phyloP scores from a whole-genome alignment of 2,888 invertebrate genomes.

The Hyalella azteca region DNA sequence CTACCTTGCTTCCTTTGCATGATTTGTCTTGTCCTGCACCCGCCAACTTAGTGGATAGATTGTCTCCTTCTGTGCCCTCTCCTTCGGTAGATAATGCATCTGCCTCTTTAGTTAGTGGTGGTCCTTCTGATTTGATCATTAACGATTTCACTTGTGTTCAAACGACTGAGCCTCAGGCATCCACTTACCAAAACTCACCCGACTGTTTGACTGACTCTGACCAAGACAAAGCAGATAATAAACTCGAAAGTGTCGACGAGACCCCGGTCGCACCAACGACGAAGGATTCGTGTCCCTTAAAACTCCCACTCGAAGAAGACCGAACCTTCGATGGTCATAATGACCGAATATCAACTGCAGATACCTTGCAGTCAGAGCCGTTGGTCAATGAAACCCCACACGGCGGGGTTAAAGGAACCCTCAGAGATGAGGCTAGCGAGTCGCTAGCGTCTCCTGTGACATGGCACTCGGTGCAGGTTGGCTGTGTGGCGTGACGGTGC shows the following conservation, averaged over 20 bases:
- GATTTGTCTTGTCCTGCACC: background rate
- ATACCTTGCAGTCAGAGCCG: too few species aligned
- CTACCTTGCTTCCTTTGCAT: conserved; percentile 10
- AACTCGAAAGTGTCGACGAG: too few species aligned
- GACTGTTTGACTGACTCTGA: background rate
- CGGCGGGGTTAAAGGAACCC: too few species aligned
- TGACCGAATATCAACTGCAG: background rate
- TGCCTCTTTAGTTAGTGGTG: background rate
- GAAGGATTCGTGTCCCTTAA: too few species aligned
- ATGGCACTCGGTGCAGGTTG: background rate
- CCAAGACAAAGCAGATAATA: background rate
- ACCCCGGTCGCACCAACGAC: too few species aligned
- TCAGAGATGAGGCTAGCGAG: too few species aligned
- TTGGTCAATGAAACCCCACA: too few species aligned
- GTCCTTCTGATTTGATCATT: background rate
- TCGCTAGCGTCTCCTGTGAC: background rate
- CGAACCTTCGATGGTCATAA: background rate
- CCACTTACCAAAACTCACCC: background rate
- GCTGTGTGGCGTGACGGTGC: background rate
- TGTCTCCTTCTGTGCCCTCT: conserved; percentile 16
- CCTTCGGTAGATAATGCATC: background rate
- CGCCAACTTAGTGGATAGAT: background rate
- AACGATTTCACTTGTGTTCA: background rate
- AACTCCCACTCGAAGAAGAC: background rate
- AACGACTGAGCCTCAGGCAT: background rate